A percentile compares a stretch with the other conserved stretches of the same genome.
These are phyloP conservation scores for Marmota flaviventris DNA, from an alignment of 2,113 vertebrate species.

Conservation along the genomic window DNA sequence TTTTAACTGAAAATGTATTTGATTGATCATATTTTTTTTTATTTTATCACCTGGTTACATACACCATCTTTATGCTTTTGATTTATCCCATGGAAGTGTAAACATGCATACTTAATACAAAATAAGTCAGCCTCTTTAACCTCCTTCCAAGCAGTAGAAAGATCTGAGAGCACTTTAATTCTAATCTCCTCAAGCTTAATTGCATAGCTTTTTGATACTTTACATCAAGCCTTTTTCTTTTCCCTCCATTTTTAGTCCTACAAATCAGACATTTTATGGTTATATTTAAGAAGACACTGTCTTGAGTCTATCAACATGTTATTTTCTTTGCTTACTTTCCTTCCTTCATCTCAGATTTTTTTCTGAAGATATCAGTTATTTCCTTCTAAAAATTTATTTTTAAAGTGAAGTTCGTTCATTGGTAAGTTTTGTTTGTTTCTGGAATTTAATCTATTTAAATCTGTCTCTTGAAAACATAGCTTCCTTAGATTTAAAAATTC, in stretches of 20 bases:
- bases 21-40: neutral
- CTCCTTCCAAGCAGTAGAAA: neutral
- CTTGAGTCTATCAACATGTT: neutral
- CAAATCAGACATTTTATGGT: neutral
- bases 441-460: neutral
- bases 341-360: neutral
- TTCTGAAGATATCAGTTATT: neutral
- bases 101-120: neutral
- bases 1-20: slow-evolving; percentile 33
- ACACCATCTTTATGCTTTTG: neutral
- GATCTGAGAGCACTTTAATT: neutral
- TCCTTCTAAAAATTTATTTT: neutral
- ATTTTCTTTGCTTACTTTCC: neutral
- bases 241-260: neutral
- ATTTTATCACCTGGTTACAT: neutral
- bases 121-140: slow-evolving; percentile 24
- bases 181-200: neutral
- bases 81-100: neutral
- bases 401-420: neutral
- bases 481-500: neutral
- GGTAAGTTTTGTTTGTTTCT: neutral
- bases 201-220: neutral
- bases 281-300: neutral
- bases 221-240: neutral
- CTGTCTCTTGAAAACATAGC: neutral